phyloP scores from a whole-genome alignment of 2,113 vertebrate genomes.

The Phaethornis superciliosus region DNA sequence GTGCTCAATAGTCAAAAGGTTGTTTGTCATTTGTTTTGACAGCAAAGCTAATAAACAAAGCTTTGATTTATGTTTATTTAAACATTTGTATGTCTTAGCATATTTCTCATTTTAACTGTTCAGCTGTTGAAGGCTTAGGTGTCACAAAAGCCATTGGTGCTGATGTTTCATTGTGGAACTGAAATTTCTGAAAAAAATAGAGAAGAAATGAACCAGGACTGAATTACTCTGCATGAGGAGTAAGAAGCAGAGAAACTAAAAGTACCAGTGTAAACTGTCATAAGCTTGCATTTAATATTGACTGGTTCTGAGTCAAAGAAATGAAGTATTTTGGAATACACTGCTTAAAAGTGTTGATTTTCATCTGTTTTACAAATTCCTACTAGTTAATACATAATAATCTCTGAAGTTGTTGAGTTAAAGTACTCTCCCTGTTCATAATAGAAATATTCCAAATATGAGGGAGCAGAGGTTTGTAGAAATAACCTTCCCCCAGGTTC shows the following conservation, averaged over 20 bases:
- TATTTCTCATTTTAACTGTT: not conserved
- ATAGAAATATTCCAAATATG: not conserved
- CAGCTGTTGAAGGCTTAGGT: not conserved
- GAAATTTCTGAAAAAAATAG: not conserved
- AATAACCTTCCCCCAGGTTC: fast-evolving
- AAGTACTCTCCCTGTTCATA: not conserved
- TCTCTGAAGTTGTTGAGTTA: not conserved
- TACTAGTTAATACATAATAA: not conserved
- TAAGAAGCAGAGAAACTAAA: not conserved
- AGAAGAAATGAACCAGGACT: not conserved
- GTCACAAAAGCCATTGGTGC: not conserved
- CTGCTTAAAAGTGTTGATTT: not conserved
- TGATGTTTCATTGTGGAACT: not conserved
- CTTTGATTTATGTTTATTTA: not conserved
- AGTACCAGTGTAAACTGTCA: not conserved
- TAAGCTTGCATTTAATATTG: not conserved
- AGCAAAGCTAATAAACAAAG: not conserved
- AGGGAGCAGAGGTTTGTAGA: not conserved
- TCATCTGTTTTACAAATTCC: not conserved
- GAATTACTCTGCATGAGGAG: not conserved
- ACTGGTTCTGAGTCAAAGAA: not conserved
- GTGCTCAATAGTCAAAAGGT: not conserved
- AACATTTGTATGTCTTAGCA: not conserved
- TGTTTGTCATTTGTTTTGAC: not conserved
- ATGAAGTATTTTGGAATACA: not conserved